phyloP scores from a whole-genome alignment of 2,113 vertebrate species.

The Heterocephalus glaber region DNA sequence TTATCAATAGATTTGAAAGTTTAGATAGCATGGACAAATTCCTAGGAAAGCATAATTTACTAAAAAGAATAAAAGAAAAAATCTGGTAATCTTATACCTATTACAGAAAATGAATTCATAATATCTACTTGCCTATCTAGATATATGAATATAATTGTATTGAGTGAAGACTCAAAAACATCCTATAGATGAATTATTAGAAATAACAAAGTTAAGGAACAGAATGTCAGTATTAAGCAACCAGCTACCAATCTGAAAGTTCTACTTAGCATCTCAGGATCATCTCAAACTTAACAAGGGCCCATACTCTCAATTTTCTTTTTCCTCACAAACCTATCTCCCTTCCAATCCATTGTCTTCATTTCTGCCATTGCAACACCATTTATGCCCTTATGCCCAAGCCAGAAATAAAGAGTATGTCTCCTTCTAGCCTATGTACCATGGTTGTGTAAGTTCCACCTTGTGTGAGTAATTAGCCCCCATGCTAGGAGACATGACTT shows the following conservation, averaged over 20 bases:
- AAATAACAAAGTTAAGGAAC: background rate
- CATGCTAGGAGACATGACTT: background rate
- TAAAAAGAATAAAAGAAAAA: background rate
- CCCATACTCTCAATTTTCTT: background rate
- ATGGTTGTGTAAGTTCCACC: background rate
- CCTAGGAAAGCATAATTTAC: background rate
- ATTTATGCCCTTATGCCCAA: background rate
- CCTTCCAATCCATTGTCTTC: background rate
- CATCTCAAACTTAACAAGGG: background rate
- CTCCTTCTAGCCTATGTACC: background rate
- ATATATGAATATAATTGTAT: background rate
- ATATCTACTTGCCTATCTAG: background rate
- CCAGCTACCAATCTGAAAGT: background rate
- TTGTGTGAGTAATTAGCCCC: background rate
- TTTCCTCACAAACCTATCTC: background rate
- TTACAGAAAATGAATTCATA: background rate
- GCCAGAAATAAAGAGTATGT: background rate
- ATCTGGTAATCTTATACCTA: background rate
- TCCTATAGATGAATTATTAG: background rate
- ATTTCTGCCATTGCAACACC: background rate
- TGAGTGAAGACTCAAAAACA: background rate
- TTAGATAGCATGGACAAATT: background rate
- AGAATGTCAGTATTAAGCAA: background rate
- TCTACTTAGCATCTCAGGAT: background rate
- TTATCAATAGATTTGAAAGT: slow-evolving; percentile 33